Base-by-base conservation (phyloP, 2,113 vertebrate genomes). In the Scytalopus superciliaris region DNA sequence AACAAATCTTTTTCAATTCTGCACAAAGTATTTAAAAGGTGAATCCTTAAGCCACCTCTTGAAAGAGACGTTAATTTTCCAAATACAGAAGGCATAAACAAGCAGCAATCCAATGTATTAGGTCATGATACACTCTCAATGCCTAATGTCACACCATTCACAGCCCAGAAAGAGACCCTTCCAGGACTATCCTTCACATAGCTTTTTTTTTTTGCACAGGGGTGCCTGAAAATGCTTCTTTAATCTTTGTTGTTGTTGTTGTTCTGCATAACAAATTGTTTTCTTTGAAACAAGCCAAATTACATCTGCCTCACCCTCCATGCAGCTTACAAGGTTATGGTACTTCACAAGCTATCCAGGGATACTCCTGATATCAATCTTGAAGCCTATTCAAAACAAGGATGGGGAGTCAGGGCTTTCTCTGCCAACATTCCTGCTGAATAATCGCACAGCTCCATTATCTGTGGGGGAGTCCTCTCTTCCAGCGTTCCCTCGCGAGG, bases 341-440 rank as follows among this genome's bases (percentile, higher is more conserved):
- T 87, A 70, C 84, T 77, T 79, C 90, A 94, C n/a, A 76, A 89
- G 81, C 95, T 93, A 85, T 94, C 94, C 95, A 85, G 90, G 94
- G 94, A 86, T 94, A 93, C 85, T 96, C 89, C 94, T 94, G 91
- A 83, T 96, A 98, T 97, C 97, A 98, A 95, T 97, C 97, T 96
- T 96, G 92, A 96, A 94, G 94, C 70, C 94, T 97, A 75, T 97
- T 97, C 94, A 97, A 91, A 95, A 93, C 59, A 79, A 90, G 84
- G 79, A 87, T 84, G 92, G 97, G 98, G 96, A 97, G 96, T 95
- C 73, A 82, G 66, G 84, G 81, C 72, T 96, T 78, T 91, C 84
- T 69, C 77, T 95, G 97, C 98, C 97, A 98, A 89, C 96, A 97
- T 97, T 97, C 97, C 96, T 97, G 95, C 97, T 89, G 97, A 90